phyloP scores from a whole-genome alignment of 2,888 invertebrate species.

The Alentia gelatinosa region DNA sequence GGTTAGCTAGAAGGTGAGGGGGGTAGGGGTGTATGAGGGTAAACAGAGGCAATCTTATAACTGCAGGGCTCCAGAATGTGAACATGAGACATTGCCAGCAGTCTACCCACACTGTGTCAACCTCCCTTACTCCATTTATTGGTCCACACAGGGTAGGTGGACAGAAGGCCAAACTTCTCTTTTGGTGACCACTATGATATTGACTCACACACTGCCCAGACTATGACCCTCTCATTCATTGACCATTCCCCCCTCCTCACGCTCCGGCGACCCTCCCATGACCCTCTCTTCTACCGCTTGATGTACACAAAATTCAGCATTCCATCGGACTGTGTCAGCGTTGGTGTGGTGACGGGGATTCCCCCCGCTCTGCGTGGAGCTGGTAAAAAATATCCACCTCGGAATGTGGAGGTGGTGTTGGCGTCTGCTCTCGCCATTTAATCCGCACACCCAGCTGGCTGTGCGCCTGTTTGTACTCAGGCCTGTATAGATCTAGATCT shows the following conservation, averaged over 20 bases:
- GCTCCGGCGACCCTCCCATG: neutral
- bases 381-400: neutral
- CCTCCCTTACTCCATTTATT: too few relatives aligned
- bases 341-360: neutral
- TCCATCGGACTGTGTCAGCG: neutral
- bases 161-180: too few relatives aligned
- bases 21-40: too few relatives aligned
- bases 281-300: neutral
- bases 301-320: neutral
- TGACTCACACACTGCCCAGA: neutral
- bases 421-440: neutral
- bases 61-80: too few relatives aligned
- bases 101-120: too few relatives aligned
- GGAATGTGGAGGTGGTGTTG: slow-evolving; percentile 1
- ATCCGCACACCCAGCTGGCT: neutral
- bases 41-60: too few relatives aligned
- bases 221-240: neutral
- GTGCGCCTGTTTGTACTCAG: neutral
- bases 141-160: too few relatives aligned
- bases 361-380: neutral
- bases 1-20: too few relatives aligned
- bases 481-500: neutral
- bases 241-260: neutral
- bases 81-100: too few relatives aligned
- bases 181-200: neutral